These are phyloP conservation scores for Dryobates pubescens DNA, from an alignment of 2,797 vertebrate species.

Conservation along the genomic window DNA sequence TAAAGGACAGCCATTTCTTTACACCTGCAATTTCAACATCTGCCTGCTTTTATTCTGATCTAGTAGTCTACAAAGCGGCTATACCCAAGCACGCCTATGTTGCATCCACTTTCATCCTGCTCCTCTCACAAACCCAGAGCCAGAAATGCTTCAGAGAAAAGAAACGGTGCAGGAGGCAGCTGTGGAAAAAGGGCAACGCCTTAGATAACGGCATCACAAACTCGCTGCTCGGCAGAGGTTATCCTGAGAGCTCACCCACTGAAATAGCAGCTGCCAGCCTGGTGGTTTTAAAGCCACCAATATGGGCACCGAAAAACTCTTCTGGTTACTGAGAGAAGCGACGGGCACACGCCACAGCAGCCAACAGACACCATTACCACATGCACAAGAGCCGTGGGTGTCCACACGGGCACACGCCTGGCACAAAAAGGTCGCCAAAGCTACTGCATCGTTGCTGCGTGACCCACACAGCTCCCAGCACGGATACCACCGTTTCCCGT, in stretches of 20 bases:
- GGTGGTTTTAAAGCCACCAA: not conserved
- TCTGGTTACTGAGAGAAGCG: not conserved
- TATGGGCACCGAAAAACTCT: accelerated
- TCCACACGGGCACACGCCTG: not conserved
- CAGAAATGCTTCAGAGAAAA: accelerated
- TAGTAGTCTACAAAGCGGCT: not conserved
- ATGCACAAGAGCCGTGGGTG: accelerated
- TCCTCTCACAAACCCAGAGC: not conserved
- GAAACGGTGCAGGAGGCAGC: accelerated
- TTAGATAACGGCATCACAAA: not conserved
- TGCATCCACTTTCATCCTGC: not conserved
- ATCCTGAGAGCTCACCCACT: accelerated
- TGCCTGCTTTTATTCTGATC: not conserved
- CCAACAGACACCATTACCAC: not conserved
- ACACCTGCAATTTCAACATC: not conserved
- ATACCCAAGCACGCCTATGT: accelerated
- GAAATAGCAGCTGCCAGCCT: not conserved
- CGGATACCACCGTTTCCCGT: too few species aligned
- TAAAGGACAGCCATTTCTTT: not conserved
- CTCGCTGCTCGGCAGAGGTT: accelerated
- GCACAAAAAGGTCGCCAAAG: too few species aligned
- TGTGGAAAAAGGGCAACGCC: accelerated
- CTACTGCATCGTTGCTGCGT: not conserved
- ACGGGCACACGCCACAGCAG: accelerated
- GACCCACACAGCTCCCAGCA: accelerated